These are phyloP conservation scores for Eledone cirrhosa DNA, from an alignment of 2,888 invertebrate species.

Conservation along the genomic window DNA sequence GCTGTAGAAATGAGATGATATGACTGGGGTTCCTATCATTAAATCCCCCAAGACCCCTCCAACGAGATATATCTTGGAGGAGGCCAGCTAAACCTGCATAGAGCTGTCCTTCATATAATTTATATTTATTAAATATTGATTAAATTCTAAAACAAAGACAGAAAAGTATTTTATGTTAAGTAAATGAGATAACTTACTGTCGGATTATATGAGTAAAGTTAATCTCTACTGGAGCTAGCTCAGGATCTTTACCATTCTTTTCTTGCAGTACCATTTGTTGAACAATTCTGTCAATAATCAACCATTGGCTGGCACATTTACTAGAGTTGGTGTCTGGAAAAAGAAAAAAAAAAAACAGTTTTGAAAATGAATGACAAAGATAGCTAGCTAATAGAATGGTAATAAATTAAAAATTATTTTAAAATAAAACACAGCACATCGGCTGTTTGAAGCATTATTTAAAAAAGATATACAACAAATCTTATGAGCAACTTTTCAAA, in stretches of 20 bases:
- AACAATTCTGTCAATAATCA: constrained; percentile 90
- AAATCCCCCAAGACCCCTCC: no score
- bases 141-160: background rate
- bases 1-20: no score
- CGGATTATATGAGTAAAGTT: constrained; percentile 92
- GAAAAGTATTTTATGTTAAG: background rate
- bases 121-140: background rate
- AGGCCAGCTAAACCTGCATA: no score
- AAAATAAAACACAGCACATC: no score
- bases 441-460: no score
- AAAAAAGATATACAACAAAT: no score
- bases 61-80: no score
- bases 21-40: no score
- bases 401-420: no score
- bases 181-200: constrained; percentile 68
- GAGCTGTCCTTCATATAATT: no score
- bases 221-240: constrained; percentile 85
- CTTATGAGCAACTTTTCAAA: no score
- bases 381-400: no score
- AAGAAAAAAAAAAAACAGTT: background rate
- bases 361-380: background rate
- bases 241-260: constrained; percentile 75
- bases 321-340: background rate
- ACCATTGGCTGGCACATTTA: constrained; percentile 72
- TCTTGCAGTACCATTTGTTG: constrained; percentile 92